Base-by-base conservation (phyloP, 2,888 invertebrate genomes). In the Notocelia uddmanniana region DNA sequence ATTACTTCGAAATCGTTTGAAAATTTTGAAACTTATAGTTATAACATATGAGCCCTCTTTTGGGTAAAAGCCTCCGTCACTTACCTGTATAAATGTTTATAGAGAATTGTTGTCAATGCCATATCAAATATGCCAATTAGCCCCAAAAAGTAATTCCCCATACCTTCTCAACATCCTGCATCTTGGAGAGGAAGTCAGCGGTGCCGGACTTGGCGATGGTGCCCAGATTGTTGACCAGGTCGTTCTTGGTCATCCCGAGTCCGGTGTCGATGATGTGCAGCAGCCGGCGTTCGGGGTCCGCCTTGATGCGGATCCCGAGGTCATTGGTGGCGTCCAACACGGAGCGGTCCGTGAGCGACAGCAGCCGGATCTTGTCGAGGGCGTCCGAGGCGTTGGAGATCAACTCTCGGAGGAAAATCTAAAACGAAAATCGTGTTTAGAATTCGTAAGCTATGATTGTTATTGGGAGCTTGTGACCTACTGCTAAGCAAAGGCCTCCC, bases 381-480 rank as follows among this genome's bases (percentile, higher is more conserved):
- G 99, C 99, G 94, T 99, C 99, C 0, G 99, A 99, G 0, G 98
- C 99, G 94, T 99, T 99, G 0, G 99, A 99, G 84, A 99, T 99
- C 88, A 99, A 94, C 94, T 99, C 99, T 83, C 99, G 95, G 74
- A 99, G 94, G 96, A 98, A 99, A 81, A 99, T 99, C 96, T 97
- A 34, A n/a, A 19, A 31, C 2, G 15, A 13, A 37, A 13, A 60
- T 37, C 37, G 37, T 3, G 13, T 37, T 3, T 11, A n/a, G n/a
- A n/a, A n/a, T n/a, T n/a, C n/a, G n/a, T n/a, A n/a, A n/a, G n/a
- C n/a, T n/a, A n/a, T n/a, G n/a, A n/a, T n/a, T n/a, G n/a, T n/a
- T n/a, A n/a, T n/a, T n/a, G n/a, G n/a, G n/a, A n/a, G n/a, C n/a
- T n/a, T n/a, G n/a, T n/a, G n/a, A n/a, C n/a, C n/a, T n/a, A n/a